Evolutionary conservation across 2,113 vertebrate species (phyloP).

Genomic region (Oncorhynchus keta): DNA sequence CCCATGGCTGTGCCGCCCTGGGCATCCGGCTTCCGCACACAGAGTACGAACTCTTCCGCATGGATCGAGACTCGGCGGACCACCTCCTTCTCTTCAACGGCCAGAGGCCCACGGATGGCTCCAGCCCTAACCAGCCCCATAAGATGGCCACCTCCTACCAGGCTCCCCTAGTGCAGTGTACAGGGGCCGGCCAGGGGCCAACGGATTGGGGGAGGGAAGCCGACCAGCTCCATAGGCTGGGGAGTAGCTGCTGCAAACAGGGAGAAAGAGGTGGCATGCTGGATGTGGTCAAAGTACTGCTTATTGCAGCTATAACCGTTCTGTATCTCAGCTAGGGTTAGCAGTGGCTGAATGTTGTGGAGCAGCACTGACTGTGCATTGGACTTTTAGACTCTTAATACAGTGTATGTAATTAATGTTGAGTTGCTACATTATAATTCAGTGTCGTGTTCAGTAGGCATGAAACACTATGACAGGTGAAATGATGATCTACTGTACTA

Average conservation of each 20-base stretch:
- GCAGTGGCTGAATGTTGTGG: background rate
- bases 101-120: constrained; percentile 84
- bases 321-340: background rate
- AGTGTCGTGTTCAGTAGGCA: no score
- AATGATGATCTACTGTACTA: no score
- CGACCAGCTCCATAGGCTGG: constrained; percentile 58
- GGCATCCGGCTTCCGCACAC: constrained; percentile 87
- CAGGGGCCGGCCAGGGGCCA: constrained; percentile 58
- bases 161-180: constrained; percentile 80
- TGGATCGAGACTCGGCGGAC: constrained; percentile 79
- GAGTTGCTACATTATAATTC: no score
- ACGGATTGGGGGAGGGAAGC: constrained; percentile 69
- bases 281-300: background rate
- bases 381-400: background rate
- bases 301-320: background rate
- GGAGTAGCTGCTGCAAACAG: constrained; percentile 25
- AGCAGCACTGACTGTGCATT: background rate
- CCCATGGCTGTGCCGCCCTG: constrained; percentile 81
- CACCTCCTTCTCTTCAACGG: constrained; percentile 83
- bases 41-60: constrained; percentile 85
- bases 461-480: no score
- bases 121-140: constrained; percentile 80
- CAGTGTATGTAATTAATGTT: no score
- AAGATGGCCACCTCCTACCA: constrained; percentile 87
- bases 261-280: background rate